Evolutionary conservation across 2,888 invertebrate species (phyloP), one percentile per base, ranked within the genome.

Genomic region (Branchellion lobata): DNA sequence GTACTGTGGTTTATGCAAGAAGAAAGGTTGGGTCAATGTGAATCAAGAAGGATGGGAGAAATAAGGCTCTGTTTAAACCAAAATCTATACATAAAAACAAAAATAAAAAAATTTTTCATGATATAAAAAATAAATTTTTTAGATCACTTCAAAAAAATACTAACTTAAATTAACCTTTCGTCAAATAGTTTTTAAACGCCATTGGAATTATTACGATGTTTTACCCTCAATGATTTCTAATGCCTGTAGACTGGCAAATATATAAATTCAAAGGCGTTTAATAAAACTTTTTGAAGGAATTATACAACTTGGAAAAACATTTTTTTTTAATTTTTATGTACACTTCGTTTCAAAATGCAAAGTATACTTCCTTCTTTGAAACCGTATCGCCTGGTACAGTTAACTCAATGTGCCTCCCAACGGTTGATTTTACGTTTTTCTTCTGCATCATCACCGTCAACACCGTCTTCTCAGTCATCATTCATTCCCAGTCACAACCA

Each of bases 401-500:
- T 18, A 14, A 3, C 24, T 5, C 61, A 57, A 18, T 14, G 5
- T 57, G 21, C 24, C 3, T n/a, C 61, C 3, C 61, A 18, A 57
- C 61, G 21, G 3, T 57, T 24, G 5, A 57, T 57, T n/a, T 5
- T 24, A 5, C 24, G 61, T 18, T 24, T 57, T 57, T 57, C 61
- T n/a, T n/a, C n/a, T n/a, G n/a, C n/a, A n/a, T n/a, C n/a, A n/a
- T n/a, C n/a, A n/a, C n/a, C n/a, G n/a, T n/a, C n/a, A n/a, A n/a
- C n/a, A 57, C 5, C 21, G n/a, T 57, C 61, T 57, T 8, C 61
- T n/a, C 21, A 5, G 21, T 24, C 61, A 57, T 18, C 8, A 14
- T n/a, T 57, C 14, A 57, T 57, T 57, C 61, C 61, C 24, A 57
- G 61, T n/a, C 61, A 57, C 24, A 69, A 69, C 27, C 31, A 69